Evolutionary conservation across 2,113 vertebrate genomes (phyloP).

Genomic region (Equus przewalskii): DNA sequence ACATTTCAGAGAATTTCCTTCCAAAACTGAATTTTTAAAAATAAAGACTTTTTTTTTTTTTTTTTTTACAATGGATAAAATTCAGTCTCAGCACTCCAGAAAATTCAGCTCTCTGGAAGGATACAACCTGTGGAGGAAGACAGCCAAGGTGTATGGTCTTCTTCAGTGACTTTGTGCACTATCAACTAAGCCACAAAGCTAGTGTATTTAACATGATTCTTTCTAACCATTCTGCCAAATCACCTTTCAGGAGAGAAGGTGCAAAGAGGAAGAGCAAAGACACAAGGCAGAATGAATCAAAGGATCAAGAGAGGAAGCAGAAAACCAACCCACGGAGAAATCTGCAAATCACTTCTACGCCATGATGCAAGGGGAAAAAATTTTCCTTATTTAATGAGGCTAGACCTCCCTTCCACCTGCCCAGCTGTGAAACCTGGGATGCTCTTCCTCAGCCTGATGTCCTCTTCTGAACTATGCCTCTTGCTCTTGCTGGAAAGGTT

Average conservation of each 20-base stretch:
- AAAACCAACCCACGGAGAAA: neutral
- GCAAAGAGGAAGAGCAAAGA: conserved; percentile 12
- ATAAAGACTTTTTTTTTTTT: neutral
- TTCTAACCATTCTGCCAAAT: conserved; percentile 40
- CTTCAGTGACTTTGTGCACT: neutral
- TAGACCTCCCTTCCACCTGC: neutral
- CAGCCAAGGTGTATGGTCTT: neutral
- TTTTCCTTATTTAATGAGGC: neutral
- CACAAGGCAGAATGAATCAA: neutral
- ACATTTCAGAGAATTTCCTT: conserved; percentile 48
- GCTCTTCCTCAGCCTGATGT: neutral
- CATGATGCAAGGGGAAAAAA: neutral
- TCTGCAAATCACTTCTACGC: neutral
- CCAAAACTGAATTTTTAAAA: conserved; percentile 27
- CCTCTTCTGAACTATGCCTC: neutral
- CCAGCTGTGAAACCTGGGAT: neutral
- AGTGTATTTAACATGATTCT: neutral
- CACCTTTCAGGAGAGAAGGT: conserved; percentile 7
- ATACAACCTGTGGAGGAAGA: neutral
- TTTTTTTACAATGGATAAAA: conserved; percentile 26
- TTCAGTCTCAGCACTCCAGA: neutral
- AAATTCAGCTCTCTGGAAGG: conserved; percentile 33
- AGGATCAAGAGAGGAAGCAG: neutral
- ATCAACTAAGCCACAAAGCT: neutral
- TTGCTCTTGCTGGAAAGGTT: neutral